These are phyloP conservation scores for Eudorcas thomsonii DNA, from an alignment of 2,113 vertebrate genomes.

Conservation along the genomic window DNA sequence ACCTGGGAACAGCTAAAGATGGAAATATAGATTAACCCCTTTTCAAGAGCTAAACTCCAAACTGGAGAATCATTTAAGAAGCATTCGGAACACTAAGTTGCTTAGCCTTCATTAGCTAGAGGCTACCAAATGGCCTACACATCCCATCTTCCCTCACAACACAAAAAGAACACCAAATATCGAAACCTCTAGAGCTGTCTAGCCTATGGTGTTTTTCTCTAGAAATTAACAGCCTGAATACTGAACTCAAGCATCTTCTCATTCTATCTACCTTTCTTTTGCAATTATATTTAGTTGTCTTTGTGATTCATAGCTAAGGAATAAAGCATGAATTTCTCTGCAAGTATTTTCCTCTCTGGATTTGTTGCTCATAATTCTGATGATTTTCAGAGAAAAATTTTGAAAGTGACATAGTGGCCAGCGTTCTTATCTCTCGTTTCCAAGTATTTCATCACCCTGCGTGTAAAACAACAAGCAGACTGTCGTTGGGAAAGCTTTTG, in stretches of 20 bases:
- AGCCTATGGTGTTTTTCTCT: not conserved
- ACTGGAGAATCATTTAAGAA: not conserved
- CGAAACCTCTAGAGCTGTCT: accelerated
- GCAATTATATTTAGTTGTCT: not conserved
- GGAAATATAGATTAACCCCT: not conserved
- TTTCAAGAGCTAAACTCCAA: not conserved
- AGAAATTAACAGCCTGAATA: not conserved
- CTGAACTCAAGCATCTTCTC: not conserved
- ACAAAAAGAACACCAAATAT: not conserved
- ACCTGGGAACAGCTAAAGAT: not conserved
- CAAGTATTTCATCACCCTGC: not conserved
- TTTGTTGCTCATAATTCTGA: not conserved
- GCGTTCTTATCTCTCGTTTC: not conserved
- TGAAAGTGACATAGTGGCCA: not conserved
- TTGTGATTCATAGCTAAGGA: not conserved
- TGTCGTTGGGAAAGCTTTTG: not conserved
- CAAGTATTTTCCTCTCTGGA: not conserved
- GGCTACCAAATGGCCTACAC: not conserved
- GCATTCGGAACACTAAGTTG: not conserved
- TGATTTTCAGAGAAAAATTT: not conserved
- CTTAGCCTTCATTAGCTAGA: not conserved
- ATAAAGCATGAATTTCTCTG: not conserved
- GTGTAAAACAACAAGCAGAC: not conserved
- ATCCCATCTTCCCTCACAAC: not conserved
- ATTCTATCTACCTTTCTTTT: not conserved